Conservation (phyloP, 2,888 invertebrate species). For the Arctia plantaginis region DNA sequence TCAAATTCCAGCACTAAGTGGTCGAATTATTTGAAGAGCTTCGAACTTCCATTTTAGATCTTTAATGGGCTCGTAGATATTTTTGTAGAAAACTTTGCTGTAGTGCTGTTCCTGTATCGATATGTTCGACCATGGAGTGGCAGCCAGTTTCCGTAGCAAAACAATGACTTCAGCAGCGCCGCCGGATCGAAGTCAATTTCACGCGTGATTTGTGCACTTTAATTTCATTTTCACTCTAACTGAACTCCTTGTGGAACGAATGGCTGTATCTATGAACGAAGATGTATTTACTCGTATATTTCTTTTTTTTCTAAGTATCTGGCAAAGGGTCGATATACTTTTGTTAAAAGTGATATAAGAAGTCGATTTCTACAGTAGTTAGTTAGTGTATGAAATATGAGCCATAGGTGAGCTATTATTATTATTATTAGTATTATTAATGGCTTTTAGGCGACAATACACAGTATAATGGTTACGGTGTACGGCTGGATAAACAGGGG, state of each 20-base stretch:
- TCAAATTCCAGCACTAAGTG: constrained; percentile 16
- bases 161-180: constrained; percentile 73
- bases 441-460: constrained; percentile 53
- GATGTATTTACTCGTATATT: neutral
- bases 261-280: constrained; percentile 10
- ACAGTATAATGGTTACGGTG: constrained; percentile 60
- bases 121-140: constrained; percentile 56
- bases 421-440: too few species aligned
- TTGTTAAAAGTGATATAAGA: neutral
- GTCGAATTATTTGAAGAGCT: constrained; percentile 29
- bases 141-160: constrained; percentile 66
- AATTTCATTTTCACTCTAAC: constrained; percentile 77
- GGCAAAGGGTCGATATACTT: neutral
- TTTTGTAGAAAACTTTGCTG: constrained; percentile 35
- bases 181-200: constrained; percentile 82
- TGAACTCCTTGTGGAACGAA: constrained; percentile 58
- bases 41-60: constrained; percentile 26
- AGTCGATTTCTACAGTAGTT: neutral
- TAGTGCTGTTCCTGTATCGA: constrained; percentile 41
- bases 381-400: constrained; percentile 29
- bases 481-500: constrained; percentile 74
- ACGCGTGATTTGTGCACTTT: constrained; percentile 84
- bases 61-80: constrained; percentile 28
- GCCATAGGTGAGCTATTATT: constrained; percentile 21
- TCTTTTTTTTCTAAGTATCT: neutral